These are phyloP conservation scores for Distichodus sexfasciatus DNA, from an alignment of 2,797 vertebrate species.

Conservation along the genomic window DNA sequence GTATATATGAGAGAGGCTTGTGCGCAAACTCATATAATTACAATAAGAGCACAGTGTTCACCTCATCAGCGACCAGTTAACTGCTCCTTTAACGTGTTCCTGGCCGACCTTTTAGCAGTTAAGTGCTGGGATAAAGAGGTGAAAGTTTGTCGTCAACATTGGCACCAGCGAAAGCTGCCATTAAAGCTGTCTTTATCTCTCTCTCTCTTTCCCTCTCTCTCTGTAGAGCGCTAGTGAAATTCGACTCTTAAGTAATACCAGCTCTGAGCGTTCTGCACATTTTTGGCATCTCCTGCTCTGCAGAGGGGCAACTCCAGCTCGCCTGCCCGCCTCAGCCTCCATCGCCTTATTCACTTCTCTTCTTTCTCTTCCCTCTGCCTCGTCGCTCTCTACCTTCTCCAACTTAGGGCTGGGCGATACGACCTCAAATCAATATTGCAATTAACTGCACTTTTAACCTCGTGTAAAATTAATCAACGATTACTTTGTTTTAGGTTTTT, in stretches of 20 bases:
- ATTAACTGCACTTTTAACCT: no score
- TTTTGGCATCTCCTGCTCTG: slow-evolving; percentile 29
- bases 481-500: no score
- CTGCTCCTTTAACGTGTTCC: background rate
- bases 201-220: background rate
- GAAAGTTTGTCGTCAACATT: slow-evolving; percentile 30
- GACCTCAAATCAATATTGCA: no score
- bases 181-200: slow-evolving; percentile 25
- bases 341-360: slow-evolving; percentile 36
- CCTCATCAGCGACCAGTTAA: background rate
- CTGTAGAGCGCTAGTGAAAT: slow-evolving; percentile 45
- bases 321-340: slow-evolving; percentile 21
- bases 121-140: slow-evolving; percentile 33
- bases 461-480: no score
- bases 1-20: no score
- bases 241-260: slow-evolving; percentile 56
- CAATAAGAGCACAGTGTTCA: background rate
- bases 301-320: slow-evolving; percentile 35
- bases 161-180: slow-evolving; percentile 6
- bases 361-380: background rate
- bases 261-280: slow-evolving; percentile 45
- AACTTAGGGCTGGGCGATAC: no score
- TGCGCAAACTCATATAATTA: no score
- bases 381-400: background rate
- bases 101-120: slow-evolving; percentile 18